Evolutionary conservation across 2,888 invertebrate species (phyloP), one percentile per base, ranked within the genome.

Genomic region (Petrolisthes cinctipes): DNA sequence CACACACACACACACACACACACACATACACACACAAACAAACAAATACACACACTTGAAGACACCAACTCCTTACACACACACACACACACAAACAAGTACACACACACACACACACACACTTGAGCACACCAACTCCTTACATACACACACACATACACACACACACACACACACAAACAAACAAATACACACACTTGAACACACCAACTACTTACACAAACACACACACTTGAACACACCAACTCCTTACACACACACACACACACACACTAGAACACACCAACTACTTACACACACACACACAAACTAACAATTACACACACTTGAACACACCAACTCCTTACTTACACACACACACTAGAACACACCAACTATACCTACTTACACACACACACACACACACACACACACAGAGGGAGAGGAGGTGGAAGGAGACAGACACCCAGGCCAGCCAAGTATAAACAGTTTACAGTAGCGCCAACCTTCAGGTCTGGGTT

Each of bases 391-490:
- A 82, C 82, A 82, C 82, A 82, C 82, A 82, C 68, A 82, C 82
- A 82, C 82, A 82, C 82, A 82, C 82, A 68, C 82, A 81, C 82
- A 82, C 82, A 66, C 82, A 82, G 66, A 66, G 17, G 51, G 53
- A 23, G 17, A 61, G 61, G 11, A 11, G 11, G 61, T 9, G 61
- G n/a, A n/a, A n/a, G n/a, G n/a, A 53, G 83, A 73, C 75, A 83
- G 83, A 75, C 83, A 83, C 75, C 83, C 54, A 71, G 6, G 20
- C 20, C 54, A 53, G 20, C n/a, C 4, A 14, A 6, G 5, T 57
- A 66, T 86, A 86, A 86, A 86, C 86, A 86, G 82, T 86, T 86
- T 86, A 86, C 86, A 86, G 82, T 82, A 86, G 86, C 57, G 75
- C 81, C 75, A 86, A 86, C 86, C 86, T 86, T 82, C 81, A n/a